Evolutionary conservation across 1,140 invertebrate species (phyloP).

Genomic region (Neuroterus valhalla): DNA sequence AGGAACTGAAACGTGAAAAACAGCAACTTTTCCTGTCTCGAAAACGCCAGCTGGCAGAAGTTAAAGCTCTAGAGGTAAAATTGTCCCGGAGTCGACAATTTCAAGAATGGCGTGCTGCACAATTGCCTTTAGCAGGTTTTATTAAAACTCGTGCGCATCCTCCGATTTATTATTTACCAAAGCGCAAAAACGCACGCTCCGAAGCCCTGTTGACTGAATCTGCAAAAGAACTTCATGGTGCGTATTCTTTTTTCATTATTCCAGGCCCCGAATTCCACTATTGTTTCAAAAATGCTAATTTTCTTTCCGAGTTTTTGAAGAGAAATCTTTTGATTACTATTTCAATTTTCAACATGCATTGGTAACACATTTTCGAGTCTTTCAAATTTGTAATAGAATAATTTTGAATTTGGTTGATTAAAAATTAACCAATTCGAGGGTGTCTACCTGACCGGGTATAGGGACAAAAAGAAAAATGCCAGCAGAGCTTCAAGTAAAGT

Average conservation of each 20-base stretch:
- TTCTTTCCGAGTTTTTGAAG: too few species aligned
- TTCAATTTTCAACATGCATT: too few species aligned
- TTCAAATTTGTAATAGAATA: too few species aligned
- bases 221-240: slow-evolving; percentile 78
- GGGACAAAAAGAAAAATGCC: too few species aligned
- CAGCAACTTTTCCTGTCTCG: slow-evolving; percentile 89
- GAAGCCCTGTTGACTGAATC: slow-evolving; percentile 77
- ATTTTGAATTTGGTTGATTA: too few species aligned
- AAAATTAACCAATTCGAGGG: too few species aligned
- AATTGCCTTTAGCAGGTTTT: slow-evolving; percentile 86
- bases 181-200: slow-evolving; percentile 79
- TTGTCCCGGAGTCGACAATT: slow-evolving; percentile 91
- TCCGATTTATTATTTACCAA: slow-evolving; percentile 91
- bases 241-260: slow-evolving; percentile 39
- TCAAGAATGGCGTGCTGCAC: slow-evolving; percentile 89
- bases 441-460: too few species aligned
- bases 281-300: too few species aligned
- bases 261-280: too few species aligned
- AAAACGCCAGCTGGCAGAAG: slow-evolving; percentile 91
- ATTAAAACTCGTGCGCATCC: slow-evolving; percentile 93
- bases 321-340: too few species aligned
- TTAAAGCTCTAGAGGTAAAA: slow-evolving; percentile 92
- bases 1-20: slow-evolving; percentile 88
- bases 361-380: too few species aligned
- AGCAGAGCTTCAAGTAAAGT: too few species aligned